Evolutionary conservation across 2,888 invertebrate genomes (phyloP).

Genomic region (Aelia acuminata): DNA sequence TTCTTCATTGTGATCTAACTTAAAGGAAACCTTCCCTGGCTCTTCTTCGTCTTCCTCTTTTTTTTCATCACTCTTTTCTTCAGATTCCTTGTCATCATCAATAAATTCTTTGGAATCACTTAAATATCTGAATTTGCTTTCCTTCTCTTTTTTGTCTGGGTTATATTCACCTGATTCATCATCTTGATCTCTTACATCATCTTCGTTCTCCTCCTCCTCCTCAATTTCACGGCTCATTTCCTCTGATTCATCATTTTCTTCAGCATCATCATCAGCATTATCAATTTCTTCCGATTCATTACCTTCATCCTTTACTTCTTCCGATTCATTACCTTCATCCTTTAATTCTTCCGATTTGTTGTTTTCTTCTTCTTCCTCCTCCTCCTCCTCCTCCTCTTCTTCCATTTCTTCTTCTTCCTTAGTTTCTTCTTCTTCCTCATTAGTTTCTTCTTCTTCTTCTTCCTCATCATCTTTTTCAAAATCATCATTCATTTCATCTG

Average conservation of each 20-base stretch:
- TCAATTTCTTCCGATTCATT: slow-evolving; percentile 68
- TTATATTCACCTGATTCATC: slow-evolving; percentile 69
- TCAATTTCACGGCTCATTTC: slow-evolving; percentile 67
- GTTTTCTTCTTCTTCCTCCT: slow-evolving; percentile 61
- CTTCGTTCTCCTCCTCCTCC: slow-evolving; percentile 23
- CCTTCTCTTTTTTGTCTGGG: slow-evolving; percentile 67
- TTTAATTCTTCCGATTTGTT: slow-evolving; percentile 68
- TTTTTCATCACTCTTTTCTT: slow-evolving; percentile 66
- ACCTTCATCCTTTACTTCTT: slow-evolving; percentile 68
- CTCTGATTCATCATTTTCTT: slow-evolving; percentile 66
- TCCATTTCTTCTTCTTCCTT: slow-evolving; percentile 69
- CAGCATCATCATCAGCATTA: slow-evolving; percentile 68
- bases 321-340: slow-evolving; percentile 67
- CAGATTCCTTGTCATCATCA: slow-evolving; percentile 67
- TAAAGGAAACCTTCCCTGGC: slow-evolving; percentile 66
- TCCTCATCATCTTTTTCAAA: slow-evolving; percentile 67
- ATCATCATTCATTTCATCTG: slow-evolving; percentile 68
- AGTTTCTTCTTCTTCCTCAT: slow-evolving; percentile 66
- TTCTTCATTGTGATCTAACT: slow-evolving; percentile 65
- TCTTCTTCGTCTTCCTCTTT: slow-evolving; percentile 66
- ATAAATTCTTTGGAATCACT: slow-evolving; percentile 67
- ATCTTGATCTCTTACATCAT: slow-evolving; percentile 67
- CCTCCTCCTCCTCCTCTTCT: slow-evolving; percentile 66
- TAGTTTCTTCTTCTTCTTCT: slow-evolving; percentile 67
- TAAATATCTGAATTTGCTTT: background rate